phyloP scores from a whole-genome alignment of 1,140 invertebrate genomes.

The Psilanteris sp. region DNA sequence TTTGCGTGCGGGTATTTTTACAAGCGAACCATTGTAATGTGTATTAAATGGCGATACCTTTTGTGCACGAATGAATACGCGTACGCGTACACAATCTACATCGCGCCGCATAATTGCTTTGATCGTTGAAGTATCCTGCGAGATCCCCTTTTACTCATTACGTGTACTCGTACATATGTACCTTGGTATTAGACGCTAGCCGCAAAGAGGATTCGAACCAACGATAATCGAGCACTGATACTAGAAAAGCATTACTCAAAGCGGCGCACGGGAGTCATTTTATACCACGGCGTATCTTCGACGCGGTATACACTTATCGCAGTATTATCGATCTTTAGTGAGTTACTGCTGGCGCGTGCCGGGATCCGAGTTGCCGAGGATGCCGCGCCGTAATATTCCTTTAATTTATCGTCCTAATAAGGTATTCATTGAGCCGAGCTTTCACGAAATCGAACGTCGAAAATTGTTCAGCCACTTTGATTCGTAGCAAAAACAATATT shows the following conservation, averaged over 20 bases:
- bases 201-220: slow-evolving; percentile 44
- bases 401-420: slow-evolving; percentile 64
- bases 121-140: slow-evolving; percentile 30
- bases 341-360: slow-evolving; percentile 63
- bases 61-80: slow-evolving; percentile 13
- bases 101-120: slow-evolving; percentile 36
- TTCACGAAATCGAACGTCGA: slow-evolving; percentile 53
- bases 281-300: slow-evolving; percentile 45
- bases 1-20: slow-evolving; percentile 9
- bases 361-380: slow-evolving; percentile 57
- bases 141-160: slow-evolving; percentile 41
- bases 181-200: slow-evolving; percentile 29
- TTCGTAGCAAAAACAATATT: slow-evolving; percentile 42
- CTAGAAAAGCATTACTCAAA: slow-evolving; percentile 62
- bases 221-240: slow-evolving; percentile 64
- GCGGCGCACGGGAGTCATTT: slow-evolving; percentile 58
- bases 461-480: slow-evolving; percentile 47
- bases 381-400: slow-evolving; percentile 61
- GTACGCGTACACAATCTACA: slow-evolving; percentile 9
- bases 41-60: slow-evolving; percentile 10
- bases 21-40: slow-evolving; percentile 1
- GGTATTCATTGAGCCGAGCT: slow-evolving; percentile 56
- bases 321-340: slow-evolving; percentile 63
- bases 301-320: slow-evolving; percentile 62
- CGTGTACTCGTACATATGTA: slow-evolving; percentile 42